Conservation (phyloP, 2,888 invertebrate species). For the Diloba caeruleocephala region DNA sequence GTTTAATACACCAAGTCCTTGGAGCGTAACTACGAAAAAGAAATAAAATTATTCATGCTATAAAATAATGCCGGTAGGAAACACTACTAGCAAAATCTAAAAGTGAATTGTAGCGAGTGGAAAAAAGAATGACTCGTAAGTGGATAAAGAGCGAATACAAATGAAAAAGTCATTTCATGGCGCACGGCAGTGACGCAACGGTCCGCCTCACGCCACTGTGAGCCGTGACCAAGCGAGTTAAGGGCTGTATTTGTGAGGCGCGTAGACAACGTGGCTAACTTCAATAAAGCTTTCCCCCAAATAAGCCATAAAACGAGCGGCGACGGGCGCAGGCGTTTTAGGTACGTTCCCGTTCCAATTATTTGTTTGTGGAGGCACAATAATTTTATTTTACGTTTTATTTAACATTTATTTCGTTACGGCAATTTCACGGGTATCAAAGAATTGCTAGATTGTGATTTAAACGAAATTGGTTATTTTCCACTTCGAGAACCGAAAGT, state of each 20-base stretch:
- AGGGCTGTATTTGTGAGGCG: slow-evolving; percentile 72
- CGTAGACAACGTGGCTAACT: slow-evolving; percentile 82
- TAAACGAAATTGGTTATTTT: slow-evolving; percentile 88
- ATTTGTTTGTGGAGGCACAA: slow-evolving; percentile 89
- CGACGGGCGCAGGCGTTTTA: slow-evolving; percentile 82
- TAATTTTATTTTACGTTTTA: slow-evolving; percentile 89
- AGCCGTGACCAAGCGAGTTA: slow-evolving; percentile 64
- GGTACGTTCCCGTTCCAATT: slow-evolving; percentile 85
- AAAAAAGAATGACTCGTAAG: slow-evolving; percentile 87
- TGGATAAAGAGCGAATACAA: slow-evolving; percentile 88
- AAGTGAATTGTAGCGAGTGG: slow-evolving; percentile 88
- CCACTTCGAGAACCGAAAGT: slow-evolving; percentile 81
- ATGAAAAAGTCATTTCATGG: slow-evolving; percentile 88
- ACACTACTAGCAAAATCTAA: slow-evolving; percentile 81
- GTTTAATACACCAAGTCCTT: slow-evolving; percentile 47
- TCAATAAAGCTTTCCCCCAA: slow-evolving; percentile 89
- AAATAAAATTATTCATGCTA: slow-evolving; percentile 57
- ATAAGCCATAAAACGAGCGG: slow-evolving; percentile 88
- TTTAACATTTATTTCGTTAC: slow-evolving; percentile 89
- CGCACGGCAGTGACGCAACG: slow-evolving; percentile 81
- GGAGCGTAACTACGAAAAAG: slow-evolving; percentile 50
- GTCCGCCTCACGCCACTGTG: slow-evolving; percentile 58
- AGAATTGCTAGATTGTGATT: slow-evolving; percentile 88
- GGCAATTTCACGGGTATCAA: slow-evolving; percentile 89
- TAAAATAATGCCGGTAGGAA: slow-evolving; percentile 77